Percentiles rank a stretch among this genome's conserved stretches.
Conservation (phyloP, 2,888 invertebrate species). For the Palloptera scutellata region DNA sequence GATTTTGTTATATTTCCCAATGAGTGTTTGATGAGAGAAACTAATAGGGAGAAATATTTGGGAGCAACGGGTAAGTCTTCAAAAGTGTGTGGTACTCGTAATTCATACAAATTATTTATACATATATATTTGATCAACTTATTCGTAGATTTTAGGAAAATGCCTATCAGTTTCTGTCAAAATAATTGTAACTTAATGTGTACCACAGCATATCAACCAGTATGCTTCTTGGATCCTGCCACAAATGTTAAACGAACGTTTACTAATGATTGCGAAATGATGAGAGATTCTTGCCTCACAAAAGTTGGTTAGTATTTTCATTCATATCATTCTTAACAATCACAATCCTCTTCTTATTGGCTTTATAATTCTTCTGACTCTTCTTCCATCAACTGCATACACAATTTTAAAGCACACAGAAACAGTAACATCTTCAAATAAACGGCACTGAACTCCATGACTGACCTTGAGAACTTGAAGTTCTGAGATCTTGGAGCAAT, state of each 20-base stretch:
- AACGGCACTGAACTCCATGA: too few species aligned
- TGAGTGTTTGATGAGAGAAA: slow-evolving; percentile 48
- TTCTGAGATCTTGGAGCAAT: too few species aligned
- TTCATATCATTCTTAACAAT: too few species aligned
- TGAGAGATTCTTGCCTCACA: slow-evolving; percentile 42
- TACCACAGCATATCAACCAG: slow-evolving; percentile 32
- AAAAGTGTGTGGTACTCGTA: too few species aligned
- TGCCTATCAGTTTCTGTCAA: slow-evolving; percentile 37
- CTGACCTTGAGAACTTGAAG: too few species aligned
- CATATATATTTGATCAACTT: not conserved
- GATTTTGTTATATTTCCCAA: slow-evolving; percentile 50
- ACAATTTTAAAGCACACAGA: too few species aligned
- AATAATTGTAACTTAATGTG: slow-evolving; percentile 40
- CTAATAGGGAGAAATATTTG: slow-evolving; percentile 43
- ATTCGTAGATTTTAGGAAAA: slow-evolving; percentile 35
- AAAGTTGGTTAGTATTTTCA: slow-evolving; percentile 32
- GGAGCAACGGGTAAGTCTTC: too few species aligned
- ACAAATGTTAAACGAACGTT: slow-evolving; percentile 43
- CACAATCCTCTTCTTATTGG: too few species aligned
- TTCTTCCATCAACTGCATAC: too few species aligned
- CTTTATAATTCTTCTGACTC: too few species aligned
- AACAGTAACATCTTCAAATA: too few species aligned
- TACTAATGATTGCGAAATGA: slow-evolving; percentile 48
- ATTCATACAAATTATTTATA: not conserved
- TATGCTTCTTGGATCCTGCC: slow-evolving; percentile 45